Evolutionary conservation across 2,113 vertebrate species (phyloP).

Genomic region (Sorex araneus): DNA sequence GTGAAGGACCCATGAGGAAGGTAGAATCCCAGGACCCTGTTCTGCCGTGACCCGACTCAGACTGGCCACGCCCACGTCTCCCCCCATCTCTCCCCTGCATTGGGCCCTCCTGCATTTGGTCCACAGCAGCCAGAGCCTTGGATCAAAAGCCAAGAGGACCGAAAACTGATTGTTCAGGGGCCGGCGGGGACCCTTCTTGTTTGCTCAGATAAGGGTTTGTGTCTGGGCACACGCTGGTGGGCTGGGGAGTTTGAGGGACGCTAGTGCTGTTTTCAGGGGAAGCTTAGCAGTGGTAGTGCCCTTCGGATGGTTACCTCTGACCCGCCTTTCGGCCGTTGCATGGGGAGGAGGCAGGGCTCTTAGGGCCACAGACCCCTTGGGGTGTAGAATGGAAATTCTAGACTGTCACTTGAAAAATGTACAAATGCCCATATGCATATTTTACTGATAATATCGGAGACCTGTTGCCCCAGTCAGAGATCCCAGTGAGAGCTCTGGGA

Average conservation of each 20-base stretch:
- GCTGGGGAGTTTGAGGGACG: not conserved
- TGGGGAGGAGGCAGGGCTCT: not conserved
- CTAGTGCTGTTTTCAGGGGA: not conserved
- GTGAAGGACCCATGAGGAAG: not conserved
- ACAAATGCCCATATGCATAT: not conserved
- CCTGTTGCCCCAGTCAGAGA: not conserved
- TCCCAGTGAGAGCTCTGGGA: not conserved
- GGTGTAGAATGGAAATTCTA: constrained; percentile 19
- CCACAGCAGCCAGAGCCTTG: too few species aligned
- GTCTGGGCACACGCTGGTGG: not conserved
- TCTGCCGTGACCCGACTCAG: too few species aligned
- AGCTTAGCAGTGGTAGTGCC: not conserved
- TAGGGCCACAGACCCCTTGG: not conserved
- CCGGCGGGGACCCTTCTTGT: not conserved
- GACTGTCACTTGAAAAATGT: not conserved
- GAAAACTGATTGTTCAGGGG: too few species aligned
- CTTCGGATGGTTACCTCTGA: not conserved
- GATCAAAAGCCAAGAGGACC: too few species aligned
- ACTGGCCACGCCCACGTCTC: too few species aligned
- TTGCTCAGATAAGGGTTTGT: not conserved
- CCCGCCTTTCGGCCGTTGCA: not conserved
- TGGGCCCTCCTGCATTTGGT: too few species aligned
- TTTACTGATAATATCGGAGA: not conserved
- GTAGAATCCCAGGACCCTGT: too few species aligned
- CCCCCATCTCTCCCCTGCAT: too few species aligned